These are phyloP conservation scores for Tanypteryx hageni DNA, from an alignment of 2,888 invertebrate species.

Conservation along the genomic window DNA sequence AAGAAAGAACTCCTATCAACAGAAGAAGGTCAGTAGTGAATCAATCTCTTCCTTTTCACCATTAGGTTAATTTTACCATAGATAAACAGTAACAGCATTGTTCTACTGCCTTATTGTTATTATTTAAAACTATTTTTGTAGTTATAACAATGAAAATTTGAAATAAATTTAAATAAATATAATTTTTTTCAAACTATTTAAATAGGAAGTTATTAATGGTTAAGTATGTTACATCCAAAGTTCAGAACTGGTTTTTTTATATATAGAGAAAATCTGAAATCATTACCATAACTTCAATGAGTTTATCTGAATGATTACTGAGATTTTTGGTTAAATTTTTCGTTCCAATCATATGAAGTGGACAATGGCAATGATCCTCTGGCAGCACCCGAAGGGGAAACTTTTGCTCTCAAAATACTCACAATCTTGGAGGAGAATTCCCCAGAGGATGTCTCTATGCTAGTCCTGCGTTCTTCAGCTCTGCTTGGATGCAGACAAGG, in stretches of 20 bases:
- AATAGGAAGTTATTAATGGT: no score
- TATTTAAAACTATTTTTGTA: no score
- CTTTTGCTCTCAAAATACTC: slow-evolving; percentile 71
- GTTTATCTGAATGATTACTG: background rate
- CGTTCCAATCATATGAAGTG: background rate
- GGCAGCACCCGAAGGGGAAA: slow-evolving; percentile 50
- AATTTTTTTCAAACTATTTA: no score
- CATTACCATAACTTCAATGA: background rate
- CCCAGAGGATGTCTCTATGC: slow-evolving; percentile 75
- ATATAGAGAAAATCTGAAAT: background rate
- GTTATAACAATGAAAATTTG: no score
- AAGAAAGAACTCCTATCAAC: slow-evolving; percentile 45
- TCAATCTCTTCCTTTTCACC: background rate
- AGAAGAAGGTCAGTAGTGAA: slow-evolving; percentile 20
- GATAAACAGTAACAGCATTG: no score
- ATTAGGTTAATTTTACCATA: no score
- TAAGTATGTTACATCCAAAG: no score
- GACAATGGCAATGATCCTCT: slow-evolving; percentile 33
- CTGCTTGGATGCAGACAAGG: slow-evolving; percentile 76
- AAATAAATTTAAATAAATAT: no score
- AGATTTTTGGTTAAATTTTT: background rate
- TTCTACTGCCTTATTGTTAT: no score
- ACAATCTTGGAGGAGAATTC: slow-evolving; percentile 74
- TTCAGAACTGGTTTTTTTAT: background rate
- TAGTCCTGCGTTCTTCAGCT: slow-evolving; percentile 77